Conservation (phyloP, 2,888 invertebrate genomes). For the Hypolimnas misippus region DNA sequence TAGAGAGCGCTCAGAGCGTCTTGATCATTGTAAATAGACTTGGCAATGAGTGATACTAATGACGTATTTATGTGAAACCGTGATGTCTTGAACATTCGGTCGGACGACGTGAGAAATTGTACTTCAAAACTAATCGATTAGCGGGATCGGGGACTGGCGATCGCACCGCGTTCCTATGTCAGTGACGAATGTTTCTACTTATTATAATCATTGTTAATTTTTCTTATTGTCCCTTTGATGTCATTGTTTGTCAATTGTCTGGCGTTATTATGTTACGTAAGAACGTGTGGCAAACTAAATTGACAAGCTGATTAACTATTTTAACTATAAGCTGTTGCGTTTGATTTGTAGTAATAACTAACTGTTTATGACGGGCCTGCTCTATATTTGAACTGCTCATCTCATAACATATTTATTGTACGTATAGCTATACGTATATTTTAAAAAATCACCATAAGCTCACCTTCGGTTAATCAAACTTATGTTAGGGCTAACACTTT, state of each 20-base stretch:
- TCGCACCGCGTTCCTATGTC: not conserved
- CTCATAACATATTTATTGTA: too few species aligned
- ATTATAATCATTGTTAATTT: conserved; percentile 11
- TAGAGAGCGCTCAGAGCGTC: conserved; percentile 51
- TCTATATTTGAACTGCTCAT: not conserved
- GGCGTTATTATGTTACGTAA: not conserved
- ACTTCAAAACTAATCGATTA: conserved; percentile 27
- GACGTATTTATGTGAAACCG: conserved; percentile 21
- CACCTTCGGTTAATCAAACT: too few species aligned
- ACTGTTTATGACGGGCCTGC: not conserved
- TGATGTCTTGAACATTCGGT: conserved; percentile 18
- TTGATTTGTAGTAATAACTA: not conserved
- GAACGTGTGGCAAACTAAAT: conserved; percentile 1
- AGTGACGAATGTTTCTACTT: conserved; percentile 5
- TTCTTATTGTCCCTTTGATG: conserved; percentile 14
- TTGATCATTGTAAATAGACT: conserved; percentile 51
- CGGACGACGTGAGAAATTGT: conserved; percentile 24
- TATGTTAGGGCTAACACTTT: too few species aligned
- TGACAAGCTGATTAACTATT: conserved; percentile 9
- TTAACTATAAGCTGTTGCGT: not conserved
- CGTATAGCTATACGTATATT: too few species aligned
- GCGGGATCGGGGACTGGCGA: conserved; percentile 5
- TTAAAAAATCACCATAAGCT: too few species aligned
- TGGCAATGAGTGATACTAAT: conserved; percentile 27
- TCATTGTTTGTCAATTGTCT: conserved; percentile 13